Conservation (phyloP, 2,797 vertebrate genomes). For the Neosilurus hyrtlii region DNA sequence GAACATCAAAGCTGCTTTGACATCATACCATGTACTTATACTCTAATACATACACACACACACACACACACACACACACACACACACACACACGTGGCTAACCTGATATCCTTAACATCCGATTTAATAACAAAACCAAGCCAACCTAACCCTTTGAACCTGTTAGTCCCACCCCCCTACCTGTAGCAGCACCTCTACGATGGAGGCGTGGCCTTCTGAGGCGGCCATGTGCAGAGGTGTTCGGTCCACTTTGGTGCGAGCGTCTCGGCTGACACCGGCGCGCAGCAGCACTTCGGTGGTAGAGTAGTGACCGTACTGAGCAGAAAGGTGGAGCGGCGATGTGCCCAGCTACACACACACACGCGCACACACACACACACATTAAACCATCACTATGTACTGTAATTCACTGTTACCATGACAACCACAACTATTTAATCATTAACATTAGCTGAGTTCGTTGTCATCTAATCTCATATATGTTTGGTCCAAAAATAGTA, state of each 20-base stretch:
- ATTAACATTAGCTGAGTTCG: background rate
- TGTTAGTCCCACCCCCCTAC: constrained; percentile 56
- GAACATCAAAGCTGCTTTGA: constrained; percentile 48
- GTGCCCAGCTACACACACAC: constrained; percentile 75
- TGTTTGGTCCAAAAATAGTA: background rate
- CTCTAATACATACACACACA: constrained; percentile 1
- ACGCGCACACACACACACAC: constrained; percentile 4
- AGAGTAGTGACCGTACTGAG: constrained; percentile 84
- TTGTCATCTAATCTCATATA: background rate
- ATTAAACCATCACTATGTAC: background rate
- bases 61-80: background rate
- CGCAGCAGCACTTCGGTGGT: constrained; percentile 84
- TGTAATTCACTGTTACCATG: background rate
- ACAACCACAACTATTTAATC: background rate
- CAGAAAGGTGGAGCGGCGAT: constrained; percentile 84
- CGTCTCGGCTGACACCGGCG: constrained; percentile 85
- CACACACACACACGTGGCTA: background rate
- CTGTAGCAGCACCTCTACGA: constrained; percentile 86
- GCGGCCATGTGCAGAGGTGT: constrained; percentile 86
- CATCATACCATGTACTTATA: background rate
- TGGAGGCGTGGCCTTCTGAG: constrained; percentile 82
- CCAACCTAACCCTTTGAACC: background rate
- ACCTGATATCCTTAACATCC: no score
- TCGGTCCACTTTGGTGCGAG: constrained; percentile 86
- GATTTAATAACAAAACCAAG: no score